Evolutionary conservation across 2,113 vertebrate genomes (phyloP), one percentile per base, ranked within the genome.

Genomic region (Megalops atlanticus): DNA sequence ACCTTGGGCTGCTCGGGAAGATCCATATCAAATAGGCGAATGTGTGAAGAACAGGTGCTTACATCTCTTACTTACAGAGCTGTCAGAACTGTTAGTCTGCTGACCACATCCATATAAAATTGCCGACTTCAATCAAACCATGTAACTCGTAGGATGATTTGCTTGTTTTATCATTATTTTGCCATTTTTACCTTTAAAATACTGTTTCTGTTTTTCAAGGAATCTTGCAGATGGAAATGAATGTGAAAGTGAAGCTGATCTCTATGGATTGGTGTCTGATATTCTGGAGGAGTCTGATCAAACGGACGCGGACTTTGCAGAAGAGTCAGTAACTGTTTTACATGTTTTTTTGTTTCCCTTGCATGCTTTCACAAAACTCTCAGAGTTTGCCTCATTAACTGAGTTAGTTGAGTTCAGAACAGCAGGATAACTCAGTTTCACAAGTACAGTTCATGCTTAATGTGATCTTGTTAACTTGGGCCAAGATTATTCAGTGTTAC

Each of bases 211-310:
- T 3, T 83, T 78, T 12, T 16, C 80, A 79, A 99, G 97, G 89
- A 92, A 93, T 90, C 90, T 92, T 15, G 83, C 86, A 12, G 94
- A 96, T 90, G 89, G 86, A 85, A 92, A 86, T 80, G 95, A 96
- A 80, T 94, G 91, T 92, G 96, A 95, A 79, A 96, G 94, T 87
- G 96, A 98, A 89, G 91, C 93, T 85, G 97, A 98, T 89, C 92
- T 98, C 7, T 95, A 97, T 88, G 94, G 95, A 83, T 94, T 99
- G 14, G 97, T 99, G 81, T 96, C 97, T 83, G 94, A 95, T 85
- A 98, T 98, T 90, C 90, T 98, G 89, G 97, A 96, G 86, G 97
- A 97, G 78, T 92, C 92, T 84, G 95, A 96, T 80, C 93, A 95
- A 81, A 83, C 90, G 8, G 95, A 96, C 81, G 88, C 87, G 0